Evolutionary conservation across 2,797 vertebrate species (phyloP).

Genomic region (Aeoliscus strigatus): DNA sequence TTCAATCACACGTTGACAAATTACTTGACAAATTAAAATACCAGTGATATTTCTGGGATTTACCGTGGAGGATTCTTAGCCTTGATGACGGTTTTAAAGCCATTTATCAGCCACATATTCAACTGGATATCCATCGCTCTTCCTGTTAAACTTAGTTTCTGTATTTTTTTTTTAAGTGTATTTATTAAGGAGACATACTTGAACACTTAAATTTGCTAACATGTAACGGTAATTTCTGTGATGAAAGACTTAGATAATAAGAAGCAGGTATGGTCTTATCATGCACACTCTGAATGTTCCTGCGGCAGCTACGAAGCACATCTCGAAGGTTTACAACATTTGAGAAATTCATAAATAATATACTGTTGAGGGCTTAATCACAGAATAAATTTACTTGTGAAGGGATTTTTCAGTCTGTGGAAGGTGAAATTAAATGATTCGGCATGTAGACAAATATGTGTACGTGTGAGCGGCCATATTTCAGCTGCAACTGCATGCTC

Average conservation of each 20-base stretch:
- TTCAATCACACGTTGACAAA: slow-evolving; percentile 72
- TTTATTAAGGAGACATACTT: slow-evolving; percentile 31
- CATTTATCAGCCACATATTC: slow-evolving; percentile 56
- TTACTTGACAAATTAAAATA: slow-evolving; percentile 76
- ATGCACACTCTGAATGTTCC: slow-evolving; percentile 34
- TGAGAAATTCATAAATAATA: slow-evolving; percentile 57
- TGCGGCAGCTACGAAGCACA: slow-evolving; percentile 22
- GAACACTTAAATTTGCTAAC: slow-evolving; percentile 16
- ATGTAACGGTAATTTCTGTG: slow-evolving; percentile 36
- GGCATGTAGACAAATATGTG: slow-evolving; percentile 64
- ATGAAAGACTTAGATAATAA: slow-evolving; percentile 44
- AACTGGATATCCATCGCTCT: slow-evolving; percentile 16
- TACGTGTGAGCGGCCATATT: slow-evolving; percentile 66
- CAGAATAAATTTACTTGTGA: slow-evolving; percentile 58
- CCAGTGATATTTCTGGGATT: slow-evolving; percentile 64
- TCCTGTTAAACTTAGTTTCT: slow-evolving; percentile 24
- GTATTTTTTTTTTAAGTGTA: slow-evolving; percentile 15
- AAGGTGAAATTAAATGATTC: slow-evolving; percentile 70
- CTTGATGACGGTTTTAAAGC: slow-evolving; percentile 72
- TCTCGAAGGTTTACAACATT: slow-evolving; percentile 45
- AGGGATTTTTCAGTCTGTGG: slow-evolving; percentile 50
- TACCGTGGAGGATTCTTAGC: slow-evolving; percentile 49
- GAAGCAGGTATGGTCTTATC: slow-evolving; percentile 29
- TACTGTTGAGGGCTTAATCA: slow-evolving; percentile 57
- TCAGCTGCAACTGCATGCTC: slow-evolving; percentile 59